Base-by-base conservation (phyloP, 53 echinoderm and acorn worm species). In the Paelopatides confundens region DNA sequence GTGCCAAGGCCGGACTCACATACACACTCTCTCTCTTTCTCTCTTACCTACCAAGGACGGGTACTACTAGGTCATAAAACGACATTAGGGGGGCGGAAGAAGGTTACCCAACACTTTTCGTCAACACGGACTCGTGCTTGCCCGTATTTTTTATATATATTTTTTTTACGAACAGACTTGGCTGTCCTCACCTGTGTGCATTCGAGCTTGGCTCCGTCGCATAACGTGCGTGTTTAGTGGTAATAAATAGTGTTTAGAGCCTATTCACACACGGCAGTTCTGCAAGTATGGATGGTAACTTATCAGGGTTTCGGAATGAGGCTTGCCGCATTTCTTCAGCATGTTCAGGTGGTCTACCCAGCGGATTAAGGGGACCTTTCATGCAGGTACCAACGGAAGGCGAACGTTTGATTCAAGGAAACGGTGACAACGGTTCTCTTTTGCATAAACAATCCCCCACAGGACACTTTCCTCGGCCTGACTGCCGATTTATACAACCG, bases 401-500 rank as follows among this genome's bases (percentile, higher is more conserved):
- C 17, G 84, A 83, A 18, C 63, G 84, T 36, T 40, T 83, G 31
- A n/a, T 83, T 24, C 63, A 63, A 46, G 84, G 84, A 27, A 65
- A 63, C 63, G 65, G 63, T n/a, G 84, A 83, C 26, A 83, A 83
- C 84, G 84, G 84, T 21, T 62, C 84, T 35, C 84, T 64, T 35
- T 40, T 83, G n/a, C 84, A 83, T 46, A 83, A 83, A 38, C 84
- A 83, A 65, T 83, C 84, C 63, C 84, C 84, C 35, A 83, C 84
- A 28, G 84, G 84, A 83, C 84, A 83, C 37, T 83, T 64, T 38
- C 27, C 86, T 35, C 81, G 91, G 32, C 91, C 91, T 64, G 91
- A 91, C 36, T 91, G 91, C 71, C 82, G 91, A 17, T 91, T 81
- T 62, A 68, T 91, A 24, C 91, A 91, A 43, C 87, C 91, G 23